Base-by-base conservation (phyloP, 2,888 invertebrate species). In the Trichogramma evanescens region DNA sequence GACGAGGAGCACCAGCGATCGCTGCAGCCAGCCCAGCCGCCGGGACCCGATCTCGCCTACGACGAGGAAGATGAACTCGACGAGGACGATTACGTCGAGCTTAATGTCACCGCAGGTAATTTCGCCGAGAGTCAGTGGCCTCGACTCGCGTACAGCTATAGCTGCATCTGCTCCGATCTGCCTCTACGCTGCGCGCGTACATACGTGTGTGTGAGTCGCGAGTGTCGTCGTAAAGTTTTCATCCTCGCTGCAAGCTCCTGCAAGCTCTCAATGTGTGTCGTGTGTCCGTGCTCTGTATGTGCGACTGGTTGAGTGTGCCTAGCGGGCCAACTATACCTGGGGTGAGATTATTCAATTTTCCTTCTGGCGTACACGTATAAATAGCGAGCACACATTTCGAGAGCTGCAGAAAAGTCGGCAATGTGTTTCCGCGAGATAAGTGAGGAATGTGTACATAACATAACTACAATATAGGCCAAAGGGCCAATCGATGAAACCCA, bases 61-160 rank as follows among this genome's bases (percentile, higher is more conserved):
- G 77, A 75, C 66, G 75, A 76, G 56, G 67, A 70, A 57, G 71
- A 69, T 69, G 71, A 76, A 62, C 74, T 76, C 63, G 77, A 77
- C 60, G 77, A 78, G 54, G 76, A 77, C 56, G 74, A 75, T 55
- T 73, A 73, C 64, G 60, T 70, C 65, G 77, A 77, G 63, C 68
- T 68, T 65, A 81, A 80, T 70, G 66, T 74, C 66, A 79, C 80
- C 66, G 70, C 71, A 71, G 79, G 80, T 80, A 73, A 64, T 39
- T 6, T 3, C 26, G 7, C 6, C 50, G 48, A 5, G 48, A 48
- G 26, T 26, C 26, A 26, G 26, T 26, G 26, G 26, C 26, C 26
- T 26, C 26, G 26, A 26, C 26, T 26, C 26, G 26, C 26, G 26
- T 2, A 6, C 1, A 48, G 4, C 10, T 49, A 8, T 49, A 8